Conservation (phyloP, 2,113 vertebrate species). For the Gasterosteus aculeatus region DNA sequence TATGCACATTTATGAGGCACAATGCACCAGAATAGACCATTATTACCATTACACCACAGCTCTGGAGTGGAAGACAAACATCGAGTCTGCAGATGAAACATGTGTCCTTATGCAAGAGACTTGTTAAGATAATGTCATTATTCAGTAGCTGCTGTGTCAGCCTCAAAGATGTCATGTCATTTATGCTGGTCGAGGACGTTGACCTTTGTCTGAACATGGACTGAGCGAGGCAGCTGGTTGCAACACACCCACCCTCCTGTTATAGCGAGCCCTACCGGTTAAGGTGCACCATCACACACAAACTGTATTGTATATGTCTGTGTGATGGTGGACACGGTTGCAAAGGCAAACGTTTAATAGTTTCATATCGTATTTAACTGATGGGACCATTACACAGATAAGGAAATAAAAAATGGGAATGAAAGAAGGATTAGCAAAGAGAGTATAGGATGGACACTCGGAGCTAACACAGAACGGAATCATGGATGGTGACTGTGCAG, state of each 20-base stretch:
- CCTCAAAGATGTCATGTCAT: neutral
- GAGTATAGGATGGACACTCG: slow-evolving; percentile 4
- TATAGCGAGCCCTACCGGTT: slow-evolving; percentile 80
- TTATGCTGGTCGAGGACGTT: neutral
- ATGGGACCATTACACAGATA: slow-evolving; percentile 35
- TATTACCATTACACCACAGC: slow-evolving; percentile 30
- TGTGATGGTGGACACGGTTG: slow-evolving; percentile 60
- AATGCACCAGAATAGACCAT: slow-evolving; percentile 27
- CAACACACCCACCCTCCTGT: slow-evolving; percentile 80
- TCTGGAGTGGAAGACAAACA: slow-evolving; percentile 31
- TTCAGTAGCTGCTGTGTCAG: neutral
- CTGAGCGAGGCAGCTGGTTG: slow-evolving; percentile 49
- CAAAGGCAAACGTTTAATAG: slow-evolving; percentile 46
- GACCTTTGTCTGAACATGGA: neutral
- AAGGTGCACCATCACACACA: slow-evolving; percentile 69
- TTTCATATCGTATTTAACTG: slow-evolving; percentile 44
- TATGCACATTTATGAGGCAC: neutral
- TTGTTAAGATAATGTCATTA: neutral
- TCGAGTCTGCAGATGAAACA: slow-evolving; percentile 34
- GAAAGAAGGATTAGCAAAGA: slow-evolving; percentile 12
- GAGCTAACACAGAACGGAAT: slow-evolving; percentile 18
- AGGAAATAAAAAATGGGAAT: neutral
- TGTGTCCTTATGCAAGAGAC: slow-evolving; percentile 59
- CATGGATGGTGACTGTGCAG: slow-evolving; percentile 21
- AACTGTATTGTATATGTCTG: no score